Evolutionary conservation across 2,888 invertebrate species (phyloP), one percentile per base, ranked within the genome.

Genomic region (Sarcophaga carnaria): DNA sequence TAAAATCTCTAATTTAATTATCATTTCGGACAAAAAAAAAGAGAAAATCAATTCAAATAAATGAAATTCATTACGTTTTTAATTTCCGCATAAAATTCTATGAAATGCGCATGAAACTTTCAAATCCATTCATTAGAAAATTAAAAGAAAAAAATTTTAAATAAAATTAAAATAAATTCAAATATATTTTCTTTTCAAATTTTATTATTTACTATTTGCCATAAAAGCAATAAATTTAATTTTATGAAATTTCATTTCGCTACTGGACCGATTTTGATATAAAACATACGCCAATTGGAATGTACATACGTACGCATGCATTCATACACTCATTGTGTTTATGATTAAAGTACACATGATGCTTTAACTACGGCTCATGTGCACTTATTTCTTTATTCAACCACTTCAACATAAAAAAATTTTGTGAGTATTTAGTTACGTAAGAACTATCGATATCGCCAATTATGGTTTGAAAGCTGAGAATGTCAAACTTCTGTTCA

Each of bases 1-100:
- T 54, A 17, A 54, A 54, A 54, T 54, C 5, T 54, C 54, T 54
- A 54, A 54, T 54, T 54, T 17, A 54, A 54, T 54, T 54, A 54
- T 14, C 54, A 37, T 66, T 14, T 67, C 12, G 37, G 47, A 20
- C n/a, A n/a, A 47, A 47, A 67, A n/a, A 45, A 8, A 67, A n/a
- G 10, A 37, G 37, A 37, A 37, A 37, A 37, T 10, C 37, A 37
- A 10, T 54, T 14, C 3, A 17, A 4, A 14, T 64, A 64, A 75
- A 64, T 64, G 25, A n/a, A 54, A 64, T 66, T 49, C 25, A 75
- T 64, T 75, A 54, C 4, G 49, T 47, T 47, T 63, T 76, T 66
- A 64, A 76, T 76, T 76, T 76, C 76, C 76, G 59, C 66, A 76
- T 76, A 67, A 66, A 59, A 66, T 66, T 22, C 54, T 59, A 66